Evolutionary conservation across 2,888 invertebrate genomes (phyloP), one percentile per base, ranked within the genome.

Genomic region (Dynastes maya): DNA sequence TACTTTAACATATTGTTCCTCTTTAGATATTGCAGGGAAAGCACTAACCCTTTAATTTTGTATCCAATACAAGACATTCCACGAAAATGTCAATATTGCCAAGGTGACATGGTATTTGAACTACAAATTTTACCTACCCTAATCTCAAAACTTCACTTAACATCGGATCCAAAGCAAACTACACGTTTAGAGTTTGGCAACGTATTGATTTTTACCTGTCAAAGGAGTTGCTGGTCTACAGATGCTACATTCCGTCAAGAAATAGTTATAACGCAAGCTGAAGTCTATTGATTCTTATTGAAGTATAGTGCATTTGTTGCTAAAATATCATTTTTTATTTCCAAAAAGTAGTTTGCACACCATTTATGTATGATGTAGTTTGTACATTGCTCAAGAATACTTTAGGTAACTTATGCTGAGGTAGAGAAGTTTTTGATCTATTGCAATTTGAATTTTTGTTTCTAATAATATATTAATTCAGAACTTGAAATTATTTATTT

Each of bases 101-200:
- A 94, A 74, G 91, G 93, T 0, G 92, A 92, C 51, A 90, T 94
- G 82, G 90, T 92, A 32, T 97, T 96, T 86, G 97, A 97, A 88
- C 88, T 97, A 11, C 97, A 97, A 89, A 90, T 97, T 63, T 90
- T 97, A 70, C 95, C 97, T 0, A 94, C 95, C 1, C 90, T 97
- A 53, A 93, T 97, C 77, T 92, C 94, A 27, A 92, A 94, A 77
- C 89, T 97, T 51, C 90, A 90, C 74, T 88, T 96, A 68, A 88
- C 89, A 22, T 76, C 81, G 40, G 83, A 83, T 79, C 67, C 63
- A 3, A 77, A 75, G n/a, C 85, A 88, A 65, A 88, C 91, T 9
- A 84, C 90, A 5, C 91, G 92, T 81, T 88, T 96, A 58, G 97
- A 97, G 88, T 97, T 95, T 87, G 95, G 97, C 8, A 96, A 96